Evolutionary conservation across 2,888 invertebrate genomes (phyloP).

Genomic region (Conops quadrifasciatus): DNA sequence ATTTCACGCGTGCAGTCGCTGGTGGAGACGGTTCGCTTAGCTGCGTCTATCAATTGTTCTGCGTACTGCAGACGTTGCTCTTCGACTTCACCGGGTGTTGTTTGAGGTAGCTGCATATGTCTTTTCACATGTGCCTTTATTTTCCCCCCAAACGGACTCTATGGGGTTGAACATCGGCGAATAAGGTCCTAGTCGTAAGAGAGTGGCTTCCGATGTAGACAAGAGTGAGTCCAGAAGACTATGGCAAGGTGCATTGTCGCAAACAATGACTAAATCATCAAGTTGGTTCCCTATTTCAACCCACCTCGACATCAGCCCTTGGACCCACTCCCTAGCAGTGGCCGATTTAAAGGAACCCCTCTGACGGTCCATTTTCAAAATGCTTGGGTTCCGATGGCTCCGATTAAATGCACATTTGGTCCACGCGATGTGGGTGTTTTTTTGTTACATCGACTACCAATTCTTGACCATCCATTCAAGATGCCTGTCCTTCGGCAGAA

Average conservation of each 20-base stretch:
- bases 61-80: constrained; percentile 18
- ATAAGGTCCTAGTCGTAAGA: constrained; percentile 19
- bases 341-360: background rate
- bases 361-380: constrained; percentile 17
- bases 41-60: constrained; percentile 22
- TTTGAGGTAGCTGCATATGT: constrained; percentile 8
- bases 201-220: background rate
- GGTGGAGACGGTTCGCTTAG: background rate
- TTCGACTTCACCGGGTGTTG: constrained; percentile 21
- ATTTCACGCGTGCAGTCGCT: no score
- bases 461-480: no score
- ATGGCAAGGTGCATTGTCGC: constrained; percentile 13
- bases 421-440: no score
- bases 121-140: constrained; percentile 26
- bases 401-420: constrained; percentile 34
- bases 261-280: background rate
- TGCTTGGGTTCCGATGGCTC: constrained; percentile 26
- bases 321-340: constrained; percentile 1
- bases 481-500: no score
- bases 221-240: constrained; percentile 11
- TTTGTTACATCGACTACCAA: no score
- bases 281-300: constrained; percentile 11
- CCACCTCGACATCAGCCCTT: background rate
- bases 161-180: constrained; percentile 20
- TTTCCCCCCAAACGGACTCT: constrained; percentile 9